Evolutionary conservation across 1,140 invertebrate genomes (phyloP).

Genomic region (Drosophila persimilis): DNA sequence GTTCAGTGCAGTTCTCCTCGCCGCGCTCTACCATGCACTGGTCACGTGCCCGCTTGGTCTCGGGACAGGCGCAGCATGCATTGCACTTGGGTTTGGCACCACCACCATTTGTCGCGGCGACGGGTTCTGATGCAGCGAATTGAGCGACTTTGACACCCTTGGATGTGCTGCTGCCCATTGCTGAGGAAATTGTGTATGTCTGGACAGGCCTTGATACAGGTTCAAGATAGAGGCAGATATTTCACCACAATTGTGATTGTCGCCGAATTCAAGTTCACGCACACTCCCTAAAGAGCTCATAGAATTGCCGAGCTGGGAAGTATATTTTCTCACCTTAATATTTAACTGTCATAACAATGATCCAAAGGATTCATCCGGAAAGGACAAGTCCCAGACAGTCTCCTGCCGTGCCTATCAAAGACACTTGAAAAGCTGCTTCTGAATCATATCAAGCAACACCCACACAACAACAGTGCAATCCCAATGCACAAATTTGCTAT

Average conservation of each 20-base stretch:
- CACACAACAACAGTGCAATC: no score
- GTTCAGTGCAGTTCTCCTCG: conserved; percentile 93
- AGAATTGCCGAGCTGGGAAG: no score
- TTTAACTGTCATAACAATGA: no score
- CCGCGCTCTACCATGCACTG: conserved; percentile 96
- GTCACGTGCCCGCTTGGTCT: conserved; percentile 96
- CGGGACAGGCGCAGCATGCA: conserved; percentile 98
- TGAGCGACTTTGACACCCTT: conserved; percentile 77
- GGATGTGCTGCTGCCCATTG: conserved; percentile 62
- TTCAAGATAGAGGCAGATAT: conserved; percentile 33
- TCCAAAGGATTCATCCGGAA: no score
- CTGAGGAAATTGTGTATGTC: neutral
- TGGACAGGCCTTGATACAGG: neutral
- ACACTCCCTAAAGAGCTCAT: no score
- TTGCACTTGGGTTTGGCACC: conserved; percentile 89
- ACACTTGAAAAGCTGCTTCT: no score
- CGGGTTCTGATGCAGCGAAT: conserved; percentile 38
- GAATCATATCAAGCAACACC: no score
- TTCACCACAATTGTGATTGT: conserved; percentile 53
- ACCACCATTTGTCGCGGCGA: conserved; percentile 62
- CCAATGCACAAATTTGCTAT: no score
- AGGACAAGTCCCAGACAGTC: no score
- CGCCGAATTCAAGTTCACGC: no score
- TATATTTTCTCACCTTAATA: no score
- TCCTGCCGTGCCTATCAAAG: no score